Evolutionary conservation across 2,113 vertebrate genomes (phyloP).

Genomic region (Cinclus cinclus): DNA sequence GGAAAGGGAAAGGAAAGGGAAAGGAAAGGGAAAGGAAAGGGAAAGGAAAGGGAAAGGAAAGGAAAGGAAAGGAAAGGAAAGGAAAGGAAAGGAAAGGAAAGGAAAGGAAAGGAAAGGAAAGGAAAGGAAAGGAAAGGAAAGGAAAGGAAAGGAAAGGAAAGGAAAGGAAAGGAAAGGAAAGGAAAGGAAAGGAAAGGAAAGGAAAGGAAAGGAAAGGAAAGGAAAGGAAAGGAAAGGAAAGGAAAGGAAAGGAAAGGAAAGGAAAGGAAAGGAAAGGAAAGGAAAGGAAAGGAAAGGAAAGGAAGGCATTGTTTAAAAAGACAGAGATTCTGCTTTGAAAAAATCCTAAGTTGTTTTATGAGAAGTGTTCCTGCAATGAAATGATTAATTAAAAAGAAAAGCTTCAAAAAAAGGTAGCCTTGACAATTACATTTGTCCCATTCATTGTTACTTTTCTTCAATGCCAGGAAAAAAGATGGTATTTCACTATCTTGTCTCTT

Average conservation of each 20-base stretch:
- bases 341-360: background rate
- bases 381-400: background rate
- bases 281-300: background rate
- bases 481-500: background rate
- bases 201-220: no score
- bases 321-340: background rate
- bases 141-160: no score
- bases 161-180: no score
- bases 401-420: background rate
- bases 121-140: no score
- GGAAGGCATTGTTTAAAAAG: background rate
- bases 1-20: background rate
- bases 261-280: background rate
- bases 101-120: no score
- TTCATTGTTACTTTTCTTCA: background rate
- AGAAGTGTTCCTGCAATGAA: background rate
- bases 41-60: background rate
- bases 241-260: background rate
- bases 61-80: background rate
- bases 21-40: no score
- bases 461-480: background rate
- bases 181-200: no score
- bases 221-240: no score
- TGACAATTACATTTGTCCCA: background rate
- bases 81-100: no score